A percentile compares a stretch with the other conserved stretches of the same genome.
Evolutionary conservation across 1,140 invertebrate genomes (phyloP).

Genomic region (Drosophila ficusphila): DNA sequence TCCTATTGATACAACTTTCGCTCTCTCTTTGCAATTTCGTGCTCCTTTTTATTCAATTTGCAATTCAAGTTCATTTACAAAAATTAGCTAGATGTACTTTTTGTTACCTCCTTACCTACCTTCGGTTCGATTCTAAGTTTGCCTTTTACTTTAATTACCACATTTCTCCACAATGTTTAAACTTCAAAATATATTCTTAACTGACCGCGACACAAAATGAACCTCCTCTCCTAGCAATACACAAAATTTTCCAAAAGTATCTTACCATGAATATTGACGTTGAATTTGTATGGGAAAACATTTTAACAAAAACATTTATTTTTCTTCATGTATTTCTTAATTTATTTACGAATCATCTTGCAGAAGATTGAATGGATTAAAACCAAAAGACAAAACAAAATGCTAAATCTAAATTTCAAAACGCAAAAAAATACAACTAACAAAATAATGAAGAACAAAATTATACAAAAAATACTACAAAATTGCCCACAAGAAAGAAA

Average conservation of each 20-base stretch:
- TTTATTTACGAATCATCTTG: slow-evolving; percentile 81
- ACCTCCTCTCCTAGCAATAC: slow-evolving; percentile 31
- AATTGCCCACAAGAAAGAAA: slow-evolving; percentile 66
- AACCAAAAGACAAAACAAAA: slow-evolving; percentile 67
- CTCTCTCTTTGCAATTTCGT: slow-evolving; percentile 70
- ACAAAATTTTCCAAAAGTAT: slow-evolving; percentile 44
- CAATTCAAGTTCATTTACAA: slow-evolving; percentile 50
- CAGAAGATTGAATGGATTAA: slow-evolving; percentile 84
- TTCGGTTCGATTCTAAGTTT: slow-evolving; percentile 3
- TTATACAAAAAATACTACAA: slow-evolving; percentile 62
- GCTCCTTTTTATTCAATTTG: slow-evolving; percentile 64
- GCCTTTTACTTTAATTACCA: slow-evolving; percentile 34
- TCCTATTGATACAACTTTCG: slow-evolving; percentile 62
- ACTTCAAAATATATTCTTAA: slow-evolving; percentile 6
- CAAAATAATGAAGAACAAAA: slow-evolving; percentile 60
- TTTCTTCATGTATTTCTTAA: slow-evolving; percentile 81
- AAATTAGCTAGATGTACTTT: slow-evolving; percentile 41
- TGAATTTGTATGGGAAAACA: slow-evolving; percentile 59
- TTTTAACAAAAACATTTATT: slow-evolving; percentile 74
- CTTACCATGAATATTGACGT: slow-evolving; percentile 39
- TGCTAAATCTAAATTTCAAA: slow-evolving; percentile 55
- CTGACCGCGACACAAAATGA: slow-evolving; percentile 38
- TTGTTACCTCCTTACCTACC: slow-evolving; percentile 8
- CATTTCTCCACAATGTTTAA: slow-evolving; percentile 40
- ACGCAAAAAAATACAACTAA: slow-evolving; percentile 59